Evolutionary conservation across 92 coral and sea anemone genomes (phyloP).

Genomic region (Diadumene lineata): DNA sequence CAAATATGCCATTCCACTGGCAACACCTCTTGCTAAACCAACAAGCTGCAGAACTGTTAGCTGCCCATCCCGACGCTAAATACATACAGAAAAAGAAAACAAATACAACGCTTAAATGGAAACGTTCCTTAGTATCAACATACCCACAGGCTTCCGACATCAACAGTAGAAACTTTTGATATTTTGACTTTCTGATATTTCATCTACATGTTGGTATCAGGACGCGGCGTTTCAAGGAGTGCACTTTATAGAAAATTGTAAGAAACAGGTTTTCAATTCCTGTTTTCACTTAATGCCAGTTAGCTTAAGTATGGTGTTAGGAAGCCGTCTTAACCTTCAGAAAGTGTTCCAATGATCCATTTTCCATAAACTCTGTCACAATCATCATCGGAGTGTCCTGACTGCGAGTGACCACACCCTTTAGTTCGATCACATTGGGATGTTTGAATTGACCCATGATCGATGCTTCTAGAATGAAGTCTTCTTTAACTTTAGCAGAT

Average conservation of each 20-base stretch:
- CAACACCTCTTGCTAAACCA: constrained; percentile 88
- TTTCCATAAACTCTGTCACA: constrained; percentile 87
- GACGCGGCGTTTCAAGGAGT: too few relatives aligned
- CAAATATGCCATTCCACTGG: constrained; percentile 85
- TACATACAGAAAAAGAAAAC: not conserved
- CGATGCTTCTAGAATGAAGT: constrained; percentile 90
- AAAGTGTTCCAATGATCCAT: constrained; percentile 85
- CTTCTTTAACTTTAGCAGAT: constrained; percentile 65
- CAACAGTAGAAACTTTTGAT: too few relatives aligned
- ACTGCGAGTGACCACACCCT: constrained; percentile 85
- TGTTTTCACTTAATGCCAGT: too few relatives aligned
- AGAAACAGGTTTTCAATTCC: too few relatives aligned
- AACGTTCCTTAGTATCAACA: too few relatives aligned
- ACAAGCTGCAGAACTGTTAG: constrained; percentile 69
- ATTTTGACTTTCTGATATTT: too few relatives aligned
- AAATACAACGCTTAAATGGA: too few relatives aligned
- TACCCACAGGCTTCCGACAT: too few relatives aligned
- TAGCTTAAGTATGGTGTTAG: too few relatives aligned
- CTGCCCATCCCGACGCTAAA: constrained; percentile 67
- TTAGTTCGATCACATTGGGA: constrained; percentile 75
- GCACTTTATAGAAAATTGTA: too few relatives aligned
- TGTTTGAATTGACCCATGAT: constrained; percentile 95
- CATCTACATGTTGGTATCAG: too few relatives aligned
- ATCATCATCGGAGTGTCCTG: constrained; percentile 49
- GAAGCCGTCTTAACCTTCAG: too few relatives aligned